Evolutionary conservation across 2,797 vertebrate genomes (phyloP).

Genomic region (Agapornis canus): DNA sequence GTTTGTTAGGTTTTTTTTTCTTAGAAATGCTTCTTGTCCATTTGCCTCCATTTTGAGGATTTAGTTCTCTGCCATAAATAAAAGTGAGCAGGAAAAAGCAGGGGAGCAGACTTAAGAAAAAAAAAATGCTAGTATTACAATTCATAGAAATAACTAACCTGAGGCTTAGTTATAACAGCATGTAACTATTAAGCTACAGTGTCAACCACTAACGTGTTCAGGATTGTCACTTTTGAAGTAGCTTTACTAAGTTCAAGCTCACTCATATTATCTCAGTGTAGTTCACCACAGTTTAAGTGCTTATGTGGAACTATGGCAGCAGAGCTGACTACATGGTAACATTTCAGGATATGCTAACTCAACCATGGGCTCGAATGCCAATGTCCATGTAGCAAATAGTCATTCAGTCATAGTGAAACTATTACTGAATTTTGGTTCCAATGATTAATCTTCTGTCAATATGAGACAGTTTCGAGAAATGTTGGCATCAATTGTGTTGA

Average conservation of each 20-base stretch:
- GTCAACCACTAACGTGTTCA: not conserved
- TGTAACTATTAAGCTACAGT: not conserved
- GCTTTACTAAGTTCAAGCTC: not conserved
- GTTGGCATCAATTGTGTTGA: not conserved
- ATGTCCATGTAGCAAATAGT: not conserved
- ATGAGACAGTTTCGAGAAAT: not conserved
- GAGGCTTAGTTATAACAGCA: not conserved
- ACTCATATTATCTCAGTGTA: not conserved
- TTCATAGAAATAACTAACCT: not conserved
- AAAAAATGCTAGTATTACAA: not conserved
- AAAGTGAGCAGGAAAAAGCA: not conserved
- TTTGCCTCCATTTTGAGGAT: slow-evolving; percentile 6
- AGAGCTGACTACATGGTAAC: not conserved
- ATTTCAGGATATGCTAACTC: not conserved
- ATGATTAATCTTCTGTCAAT: not conserved
- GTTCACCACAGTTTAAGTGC: not conserved
- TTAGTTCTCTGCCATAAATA: not conserved
- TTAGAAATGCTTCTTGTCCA: not conserved
- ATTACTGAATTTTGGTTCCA: not conserved
- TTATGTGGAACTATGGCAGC: fast-evolving
- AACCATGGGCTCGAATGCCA: not conserved
- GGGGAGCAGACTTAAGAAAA: not conserved
- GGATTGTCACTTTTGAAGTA: not conserved
- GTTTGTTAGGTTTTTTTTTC: not conserved
- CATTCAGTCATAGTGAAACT: not conserved